Conservation (phyloP, 2,888 invertebrate genomes). For the Cantharis rustica region DNA sequence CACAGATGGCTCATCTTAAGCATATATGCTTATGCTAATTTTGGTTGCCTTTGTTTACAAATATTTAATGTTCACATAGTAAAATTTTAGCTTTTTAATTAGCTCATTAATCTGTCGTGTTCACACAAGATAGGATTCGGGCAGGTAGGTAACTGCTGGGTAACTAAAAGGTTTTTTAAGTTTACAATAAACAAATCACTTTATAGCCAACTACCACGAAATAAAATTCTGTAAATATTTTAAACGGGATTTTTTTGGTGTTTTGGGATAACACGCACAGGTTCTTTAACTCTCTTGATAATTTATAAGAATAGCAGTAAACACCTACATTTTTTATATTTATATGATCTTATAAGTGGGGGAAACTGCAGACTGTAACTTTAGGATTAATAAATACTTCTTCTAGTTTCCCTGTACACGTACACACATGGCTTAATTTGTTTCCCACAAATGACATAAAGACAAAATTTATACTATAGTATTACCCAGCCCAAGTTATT, state of each 20-base stretch:
- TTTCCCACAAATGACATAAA: neutral
- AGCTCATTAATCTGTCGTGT: neutral
- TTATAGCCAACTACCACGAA: neutral
- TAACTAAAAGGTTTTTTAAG: neutral
- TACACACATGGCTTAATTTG: neutral
- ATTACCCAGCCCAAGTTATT: slow-evolving; percentile 7
- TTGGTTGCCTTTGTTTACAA: neutral
- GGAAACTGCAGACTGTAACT: neutral
- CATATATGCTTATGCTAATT: neutral
- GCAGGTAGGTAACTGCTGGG: neutral
- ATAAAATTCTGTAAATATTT: neutral
- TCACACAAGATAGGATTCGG: neutral
- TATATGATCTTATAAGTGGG: neutral
- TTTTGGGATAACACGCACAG: neutral
- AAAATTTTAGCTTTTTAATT: neutral
- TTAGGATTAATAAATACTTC: neutral
- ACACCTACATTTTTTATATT: neutral
- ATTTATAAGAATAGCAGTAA: neutral
- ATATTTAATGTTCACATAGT: neutral
- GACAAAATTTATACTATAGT: neutral
- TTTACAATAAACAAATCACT: neutral
- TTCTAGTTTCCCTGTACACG: neutral
- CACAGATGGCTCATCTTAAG: neutral
- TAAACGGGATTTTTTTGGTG: neutral
- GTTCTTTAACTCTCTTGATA: neutral